Percentiles rank a stretch among this genome's conserved stretches.
These are phyloP conservation scores for Notocelia uddmanniana DNA, from an alignment of 2,888 invertebrate genomes.

Conservation along the genomic window DNA sequence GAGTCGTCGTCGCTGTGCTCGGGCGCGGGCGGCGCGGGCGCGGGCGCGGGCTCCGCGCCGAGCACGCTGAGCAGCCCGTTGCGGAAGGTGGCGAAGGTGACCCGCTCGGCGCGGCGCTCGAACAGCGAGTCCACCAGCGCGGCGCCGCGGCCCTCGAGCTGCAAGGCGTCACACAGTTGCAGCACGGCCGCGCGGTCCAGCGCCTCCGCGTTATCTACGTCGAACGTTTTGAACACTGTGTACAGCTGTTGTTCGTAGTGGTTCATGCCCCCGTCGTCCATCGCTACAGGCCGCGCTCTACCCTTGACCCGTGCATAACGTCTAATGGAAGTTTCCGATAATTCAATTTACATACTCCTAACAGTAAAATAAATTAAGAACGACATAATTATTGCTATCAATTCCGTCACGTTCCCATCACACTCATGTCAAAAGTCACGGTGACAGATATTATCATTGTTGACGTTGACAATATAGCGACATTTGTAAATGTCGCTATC, in stretches of 20 bases:
- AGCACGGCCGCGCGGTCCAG: constrained; percentile 88
- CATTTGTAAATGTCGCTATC: constrained; percentile 10
- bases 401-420: constrained; percentile 41
- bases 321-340: constrained; percentile 15
- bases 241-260: constrained; percentile 93
- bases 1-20: constrained; percentile 81
- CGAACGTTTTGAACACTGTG: constrained; percentile 92
- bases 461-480: constrained; percentile 20
- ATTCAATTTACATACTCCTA: constrained; percentile 41
- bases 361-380: constrained; percentile 40
- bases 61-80: constrained; percentile 90
- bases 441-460: constrained; percentile 10
- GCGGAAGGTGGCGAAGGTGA: constrained; percentile 91
- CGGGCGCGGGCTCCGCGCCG: constrained; percentile 71
- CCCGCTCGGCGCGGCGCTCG: constrained; percentile 76
- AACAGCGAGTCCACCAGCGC: constrained; percentile 87
- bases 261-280: constrained; percentile 84
- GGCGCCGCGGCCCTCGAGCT: constrained; percentile 90
- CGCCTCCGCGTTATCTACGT: constrained; percentile 88
- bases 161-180: constrained; percentile 90
- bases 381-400: constrained; percentile 36
- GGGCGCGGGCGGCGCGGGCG: constrained; percentile 51
- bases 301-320: constrained; percentile 27
- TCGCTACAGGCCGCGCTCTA: constrained; percentile 52
- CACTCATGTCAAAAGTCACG: constrained; percentile 26